Conservation (phyloP, 2,888 invertebrate species). For the Himalopsyche tibetana region DNA sequence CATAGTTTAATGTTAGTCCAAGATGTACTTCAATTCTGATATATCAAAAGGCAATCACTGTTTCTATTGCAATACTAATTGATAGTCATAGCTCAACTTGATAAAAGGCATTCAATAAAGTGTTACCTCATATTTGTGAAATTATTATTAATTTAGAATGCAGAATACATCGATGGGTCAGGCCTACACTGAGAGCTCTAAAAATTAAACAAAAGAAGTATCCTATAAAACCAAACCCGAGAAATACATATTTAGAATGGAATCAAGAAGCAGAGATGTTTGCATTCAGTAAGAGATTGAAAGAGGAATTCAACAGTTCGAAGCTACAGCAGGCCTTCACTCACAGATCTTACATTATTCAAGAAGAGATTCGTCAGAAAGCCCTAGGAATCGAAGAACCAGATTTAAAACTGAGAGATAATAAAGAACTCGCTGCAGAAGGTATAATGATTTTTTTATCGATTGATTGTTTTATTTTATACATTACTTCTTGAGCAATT, state of each 20-base stretch:
- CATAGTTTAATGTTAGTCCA: too few relatives aligned
- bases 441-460: slow-evolving; percentile 71
- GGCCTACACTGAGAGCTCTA: slow-evolving; percentile 82
- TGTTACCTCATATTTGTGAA: too few relatives aligned
- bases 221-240: slow-evolving; percentile 70
- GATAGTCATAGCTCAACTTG: too few relatives aligned
- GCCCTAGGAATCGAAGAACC: slow-evolving; percentile 82
- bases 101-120: too few relatives aligned
- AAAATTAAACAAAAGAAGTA: slow-evolving; percentile 77
- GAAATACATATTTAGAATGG: slow-evolving; percentile 88
- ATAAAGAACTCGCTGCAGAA: slow-evolving; percentile 80
- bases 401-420: slow-evolving; percentile 80
- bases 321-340: slow-evolving; percentile 87
- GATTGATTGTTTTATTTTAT: neutral
- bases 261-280: slow-evolving; percentile 91
- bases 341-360: slow-evolving; percentile 85
- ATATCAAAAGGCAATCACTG: too few relatives aligned
- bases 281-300: slow-evolving; percentile 90
- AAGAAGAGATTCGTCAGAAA: slow-evolving; percentile 82
- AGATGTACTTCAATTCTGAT: too few relatives aligned
- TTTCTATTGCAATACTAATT: too few relatives aligned
- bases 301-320: slow-evolving; percentile 86
- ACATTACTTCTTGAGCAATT: neutral
- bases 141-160: slow-evolving; percentile 54
- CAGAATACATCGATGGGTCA: slow-evolving; percentile 80